These are phyloP conservation scores for Corythucha ciliata DNA, from an alignment of 2,888 invertebrate species.

Conservation along the genomic window DNA sequence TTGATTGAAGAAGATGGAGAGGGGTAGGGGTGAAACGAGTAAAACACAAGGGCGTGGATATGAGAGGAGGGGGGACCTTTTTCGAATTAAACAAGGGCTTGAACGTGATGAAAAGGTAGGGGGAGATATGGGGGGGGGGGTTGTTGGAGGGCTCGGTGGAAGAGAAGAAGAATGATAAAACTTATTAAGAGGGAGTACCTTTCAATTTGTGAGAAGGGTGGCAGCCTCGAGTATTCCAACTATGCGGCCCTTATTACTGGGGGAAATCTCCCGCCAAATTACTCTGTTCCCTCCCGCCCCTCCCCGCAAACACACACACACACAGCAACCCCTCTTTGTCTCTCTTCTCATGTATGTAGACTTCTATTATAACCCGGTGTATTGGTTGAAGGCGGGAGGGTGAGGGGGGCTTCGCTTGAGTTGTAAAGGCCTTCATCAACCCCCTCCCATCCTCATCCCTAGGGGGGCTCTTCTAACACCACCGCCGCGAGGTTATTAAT, in stretches of 20 bases:
- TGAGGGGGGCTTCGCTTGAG: not conserved
- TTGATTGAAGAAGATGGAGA: too few relatives aligned
- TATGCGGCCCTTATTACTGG: slow-evolving; percentile 18
- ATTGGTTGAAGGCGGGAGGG: not conserved
- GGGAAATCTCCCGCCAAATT: slow-evolving; percentile 22
- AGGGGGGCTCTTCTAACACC: not conserved
- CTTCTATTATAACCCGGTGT: not conserved
- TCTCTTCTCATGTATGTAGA: not conserved
- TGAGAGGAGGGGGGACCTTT: too few relatives aligned
- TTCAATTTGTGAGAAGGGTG: slow-evolving; percentile 17
- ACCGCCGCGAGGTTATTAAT: not conserved
- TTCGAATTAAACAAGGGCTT: too few relatives aligned
- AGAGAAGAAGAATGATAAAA: slow-evolving; percentile 28
- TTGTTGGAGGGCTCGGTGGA: too few relatives aligned
- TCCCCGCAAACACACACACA: not conserved
- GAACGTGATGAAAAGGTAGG: too few relatives aligned
- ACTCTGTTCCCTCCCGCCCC: slow-evolving; percentile 13
- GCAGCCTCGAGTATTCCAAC: slow-evolving; percentile 9
- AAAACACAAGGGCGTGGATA: too few relatives aligned
- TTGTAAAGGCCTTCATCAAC: not conserved
- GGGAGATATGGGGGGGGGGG: too few relatives aligned
- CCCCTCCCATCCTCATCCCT: not conserved
- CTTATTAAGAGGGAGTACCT: slow-evolving; percentile 27
- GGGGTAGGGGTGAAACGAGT: too few relatives aligned
- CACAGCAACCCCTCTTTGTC: not conserved